Conservation (phyloP, 2,888 invertebrate species). For the Apocheima hispidaria region DNA sequence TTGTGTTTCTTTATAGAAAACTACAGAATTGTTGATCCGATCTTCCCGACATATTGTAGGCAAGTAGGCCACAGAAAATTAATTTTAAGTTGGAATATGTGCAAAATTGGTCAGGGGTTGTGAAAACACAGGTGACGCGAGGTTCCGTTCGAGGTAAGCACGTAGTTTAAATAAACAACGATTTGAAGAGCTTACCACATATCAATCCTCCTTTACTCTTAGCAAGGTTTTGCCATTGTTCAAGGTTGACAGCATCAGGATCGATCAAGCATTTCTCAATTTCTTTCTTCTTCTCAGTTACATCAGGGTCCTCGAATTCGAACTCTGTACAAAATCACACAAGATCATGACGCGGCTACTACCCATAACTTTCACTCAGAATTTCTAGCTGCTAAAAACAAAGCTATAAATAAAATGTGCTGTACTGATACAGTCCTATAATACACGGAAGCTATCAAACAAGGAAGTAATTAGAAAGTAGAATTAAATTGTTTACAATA, state of each 20-base stretch:
- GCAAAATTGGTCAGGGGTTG: too few relatives aligned
- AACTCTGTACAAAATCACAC: slow-evolving; percentile 70
- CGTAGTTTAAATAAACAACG: background rate
- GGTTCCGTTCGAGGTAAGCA: too few relatives aligned
- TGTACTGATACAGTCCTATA: slow-evolving; percentile 21
- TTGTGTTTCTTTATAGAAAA: too few relatives aligned
- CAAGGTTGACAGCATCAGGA: slow-evolving; percentile 74
- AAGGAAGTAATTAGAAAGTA: slow-evolving; percentile 53
- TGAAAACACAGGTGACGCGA: too few relatives aligned
- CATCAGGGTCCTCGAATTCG: slow-evolving; percentile 86
- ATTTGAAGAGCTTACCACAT: slow-evolving; percentile 77
- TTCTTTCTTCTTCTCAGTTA: slow-evolving; percentile 86
- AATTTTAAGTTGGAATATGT: too few relatives aligned
- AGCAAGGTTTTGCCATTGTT: slow-evolving; percentile 87
- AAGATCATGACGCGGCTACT: slow-evolving; percentile 38
- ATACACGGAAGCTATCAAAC: slow-evolving; percentile 37
- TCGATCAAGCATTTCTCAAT: slow-evolving; percentile 86
- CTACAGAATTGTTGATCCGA: too few relatives aligned
- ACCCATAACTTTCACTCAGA: slow-evolving; percentile 54
- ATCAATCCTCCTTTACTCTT: slow-evolving; percentile 89
- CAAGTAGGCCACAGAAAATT: too few relatives aligned
- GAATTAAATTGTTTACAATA: slow-evolving; percentile 77
- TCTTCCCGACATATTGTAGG: too few relatives aligned
- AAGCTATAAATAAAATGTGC: slow-evolving; percentile 18
- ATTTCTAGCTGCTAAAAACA: slow-evolving; percentile 24